Evolutionary conservation across 92 coral and sea anemone genomes (phyloP).

Genomic region (Scolanthus callimorphus): DNA sequence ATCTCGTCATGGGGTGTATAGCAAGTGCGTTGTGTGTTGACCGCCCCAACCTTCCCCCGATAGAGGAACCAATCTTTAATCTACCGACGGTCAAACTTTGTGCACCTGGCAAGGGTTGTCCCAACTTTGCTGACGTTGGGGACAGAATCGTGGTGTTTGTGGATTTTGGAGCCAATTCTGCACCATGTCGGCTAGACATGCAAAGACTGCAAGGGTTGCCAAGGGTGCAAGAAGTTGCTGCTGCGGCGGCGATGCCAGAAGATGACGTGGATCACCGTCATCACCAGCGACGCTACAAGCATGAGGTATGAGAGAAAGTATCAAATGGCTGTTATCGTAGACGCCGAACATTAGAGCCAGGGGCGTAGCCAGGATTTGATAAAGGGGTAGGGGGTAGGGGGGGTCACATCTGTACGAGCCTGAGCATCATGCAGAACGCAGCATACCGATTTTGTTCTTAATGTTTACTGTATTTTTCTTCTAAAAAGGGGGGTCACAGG

Average conservation of each 20-base stretch:
- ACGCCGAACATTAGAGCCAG: too few relatives aligned
- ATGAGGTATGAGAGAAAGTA: not conserved
- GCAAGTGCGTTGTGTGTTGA: not conserved
- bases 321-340: too few relatives aligned
- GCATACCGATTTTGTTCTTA: too few relatives aligned
- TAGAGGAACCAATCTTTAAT: not conserved
- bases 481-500: too few relatives aligned
- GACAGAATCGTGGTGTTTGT: conserved; percentile 75
- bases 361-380: too few relatives aligned
- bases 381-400: too few relatives aligned
- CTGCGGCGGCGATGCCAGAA: conserved; percentile 4
- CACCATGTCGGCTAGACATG: conserved; percentile 11
- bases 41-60: not conserved
- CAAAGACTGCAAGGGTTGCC: not conserved
- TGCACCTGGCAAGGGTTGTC: conserved; percentile 46
- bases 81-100: conserved; percentile 26
- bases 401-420: too few relatives aligned
- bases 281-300: not conserved
- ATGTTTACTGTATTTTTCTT: too few relatives aligned
- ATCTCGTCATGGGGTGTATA: not conserved
- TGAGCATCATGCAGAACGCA: too few relatives aligned
- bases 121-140: conserved; percentile 72
- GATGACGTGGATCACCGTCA: not conserved
- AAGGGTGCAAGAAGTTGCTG: conserved; percentile 16
- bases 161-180: conserved; percentile 50